A percentile compares a stretch with the other conserved stretches of the same genome.
These are phyloP conservation scores for Coptodon bakossiorum DNA, from an alignment of 2,113 vertebrate genomes.

Conservation along the genomic window DNA sequence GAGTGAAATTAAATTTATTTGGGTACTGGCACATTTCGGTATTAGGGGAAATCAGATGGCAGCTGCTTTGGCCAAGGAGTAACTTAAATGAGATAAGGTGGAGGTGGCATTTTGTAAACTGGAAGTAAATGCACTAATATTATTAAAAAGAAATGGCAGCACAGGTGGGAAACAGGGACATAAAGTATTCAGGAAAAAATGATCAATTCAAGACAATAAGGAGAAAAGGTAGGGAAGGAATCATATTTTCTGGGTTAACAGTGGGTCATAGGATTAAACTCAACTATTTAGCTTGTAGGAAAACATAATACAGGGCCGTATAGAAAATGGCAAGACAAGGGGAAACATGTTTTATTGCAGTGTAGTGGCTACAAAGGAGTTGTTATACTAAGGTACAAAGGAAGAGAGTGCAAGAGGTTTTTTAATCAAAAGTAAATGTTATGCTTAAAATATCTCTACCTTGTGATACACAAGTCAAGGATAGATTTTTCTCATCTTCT, in stretches of 20 bases:
- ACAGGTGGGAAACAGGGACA: neutral
- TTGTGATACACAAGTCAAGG: neutral
- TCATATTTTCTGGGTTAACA: neutral
- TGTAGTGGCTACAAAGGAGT: neutral
- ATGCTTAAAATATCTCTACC: neutral
- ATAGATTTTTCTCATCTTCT: neutral
- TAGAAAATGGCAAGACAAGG: neutral
- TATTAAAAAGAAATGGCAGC: neutral
- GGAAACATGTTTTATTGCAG: neutral
- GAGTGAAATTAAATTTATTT: neutral
- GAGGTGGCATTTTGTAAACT: neutral
- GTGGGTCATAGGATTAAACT: neutral
- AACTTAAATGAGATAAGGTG: neutral
- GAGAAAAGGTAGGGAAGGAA: neutral
- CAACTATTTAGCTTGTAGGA: neutral
- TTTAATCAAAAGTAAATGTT: neutral
- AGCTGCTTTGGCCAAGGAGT: neutral
- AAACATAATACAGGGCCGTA: neutral
- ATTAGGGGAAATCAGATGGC: neutral
- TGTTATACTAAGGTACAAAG: neutral
- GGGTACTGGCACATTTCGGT: neutral
- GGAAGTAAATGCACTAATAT: neutral
- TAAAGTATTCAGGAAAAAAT: neutral
- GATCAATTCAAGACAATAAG: neutral
- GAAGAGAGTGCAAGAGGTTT: neutral